Evolutionary conservation across 2,888 invertebrate species (phyloP), one percentile per base, ranked within the genome.

Genomic region (Drosophila fulvimacula): DNA sequence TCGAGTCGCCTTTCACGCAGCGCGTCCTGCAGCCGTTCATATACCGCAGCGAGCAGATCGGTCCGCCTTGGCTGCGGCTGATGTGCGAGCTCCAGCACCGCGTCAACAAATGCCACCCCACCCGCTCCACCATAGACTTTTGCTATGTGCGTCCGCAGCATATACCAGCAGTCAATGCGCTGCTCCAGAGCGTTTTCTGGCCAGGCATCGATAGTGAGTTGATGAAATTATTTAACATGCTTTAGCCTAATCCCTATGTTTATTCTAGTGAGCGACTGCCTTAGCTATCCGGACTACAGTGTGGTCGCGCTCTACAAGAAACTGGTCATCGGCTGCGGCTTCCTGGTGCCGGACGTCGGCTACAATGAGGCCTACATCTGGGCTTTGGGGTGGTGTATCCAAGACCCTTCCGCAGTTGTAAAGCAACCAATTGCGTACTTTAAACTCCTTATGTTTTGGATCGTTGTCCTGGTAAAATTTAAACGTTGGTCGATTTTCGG

Each of bases 211-310:
- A 98, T 92, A 93, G 98, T 98, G 93, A 94, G 95, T 93, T 73
- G 9, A 1, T n/a, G 11, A 3, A 17, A 3, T 17, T n/a, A 4
- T 1, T 3, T 39, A 3, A 17, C 15, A 2, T 21, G 13, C n/a
- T 9, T 6, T n/a, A 4, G 4, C 0, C 19, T 27, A 39, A 30
- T 24, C 5, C 1, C 21, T 10, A 21, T 5, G 10, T 10, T 15
- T 30, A 21, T 71, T 66, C 0, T 59, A 98, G 97, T 98, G 91
- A 96, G 97, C 0, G 98, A 98, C 83, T 95, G 96, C 67, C 94
- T 98, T 3, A 96, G 97, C 89, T 98, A 98, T 93, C 98, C 98
- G 0, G 98, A 98, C 91, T 98, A 96, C 92, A 98, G 96, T 88
- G 97, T 97, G 91, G 96, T 98, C 51, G 98, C 96, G 39, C 91